Conservation (phyloP, 2,113 vertebrate species). For the Tretioscincus oriximinensis region DNA sequence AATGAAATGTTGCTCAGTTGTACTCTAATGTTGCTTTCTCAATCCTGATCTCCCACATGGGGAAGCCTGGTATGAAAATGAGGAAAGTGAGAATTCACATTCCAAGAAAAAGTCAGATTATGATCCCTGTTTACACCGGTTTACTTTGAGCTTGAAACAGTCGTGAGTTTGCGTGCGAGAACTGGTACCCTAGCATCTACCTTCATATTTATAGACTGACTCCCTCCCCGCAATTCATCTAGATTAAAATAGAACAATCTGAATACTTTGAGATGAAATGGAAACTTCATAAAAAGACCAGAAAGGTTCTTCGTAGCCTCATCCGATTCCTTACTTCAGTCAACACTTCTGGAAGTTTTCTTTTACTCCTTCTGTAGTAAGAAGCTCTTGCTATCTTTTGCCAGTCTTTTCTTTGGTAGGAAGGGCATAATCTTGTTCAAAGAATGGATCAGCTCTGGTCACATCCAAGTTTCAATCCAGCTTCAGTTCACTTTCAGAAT, state of each 20-base stretch:
- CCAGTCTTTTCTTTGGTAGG: not conserved
- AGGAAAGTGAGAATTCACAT: not conserved
- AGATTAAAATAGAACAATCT: not conserved
- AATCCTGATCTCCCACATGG: not conserved
- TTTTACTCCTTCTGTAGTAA: not conserved
- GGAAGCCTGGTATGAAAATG: not conserved
- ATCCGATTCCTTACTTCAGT: not conserved
- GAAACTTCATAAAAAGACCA: not conserved
- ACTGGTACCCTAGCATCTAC: not conserved
- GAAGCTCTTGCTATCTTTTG: not conserved
- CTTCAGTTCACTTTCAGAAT: no score
- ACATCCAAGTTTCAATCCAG: no score
- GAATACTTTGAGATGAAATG: not conserved
- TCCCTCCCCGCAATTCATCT: not conserved
- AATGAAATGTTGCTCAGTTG: not conserved
- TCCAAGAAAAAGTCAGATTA: not conserved
- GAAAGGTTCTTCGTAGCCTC: not conserved
- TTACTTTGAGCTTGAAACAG: not conserved
- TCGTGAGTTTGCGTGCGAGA: not conserved
- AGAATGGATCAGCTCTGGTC: not conserved
- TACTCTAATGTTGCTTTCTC: not conserved
- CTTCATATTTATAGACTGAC: not conserved
- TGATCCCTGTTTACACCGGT: not conserved
- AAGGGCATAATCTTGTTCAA: not conserved
- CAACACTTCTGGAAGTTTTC: not conserved